Conservation (phyloP, 2,113 vertebrate species). For the Fulmarus glacialis region DNA sequence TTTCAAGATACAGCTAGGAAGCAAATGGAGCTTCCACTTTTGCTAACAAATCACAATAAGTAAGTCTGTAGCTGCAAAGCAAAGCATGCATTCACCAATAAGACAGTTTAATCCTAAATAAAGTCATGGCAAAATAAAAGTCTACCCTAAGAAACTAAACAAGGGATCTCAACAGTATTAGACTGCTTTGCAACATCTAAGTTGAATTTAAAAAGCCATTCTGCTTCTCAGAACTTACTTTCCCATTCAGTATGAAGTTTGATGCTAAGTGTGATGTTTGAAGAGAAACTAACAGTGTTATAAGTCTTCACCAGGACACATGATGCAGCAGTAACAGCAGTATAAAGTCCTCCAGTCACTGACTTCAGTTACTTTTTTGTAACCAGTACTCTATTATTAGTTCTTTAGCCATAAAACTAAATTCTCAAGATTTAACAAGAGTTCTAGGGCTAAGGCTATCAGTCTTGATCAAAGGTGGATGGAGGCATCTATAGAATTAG, state of each 20-base stretch:
- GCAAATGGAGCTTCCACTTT: not conserved
- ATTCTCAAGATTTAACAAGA: not conserved
- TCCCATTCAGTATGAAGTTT: not conserved
- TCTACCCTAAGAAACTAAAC: not conserved
- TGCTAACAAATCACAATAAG: not conserved
- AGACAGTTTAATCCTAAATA: not conserved
- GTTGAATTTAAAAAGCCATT: not conserved
- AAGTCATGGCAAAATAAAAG: not conserved
- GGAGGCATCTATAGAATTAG: not conserved
- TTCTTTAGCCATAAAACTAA: constrained; percentile 22
- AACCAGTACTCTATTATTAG: not conserved
- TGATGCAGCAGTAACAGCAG: not conserved
- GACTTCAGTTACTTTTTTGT: not conserved
- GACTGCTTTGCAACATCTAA: not conserved
- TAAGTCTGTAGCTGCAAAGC: not conserved
- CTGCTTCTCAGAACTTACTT: not conserved
- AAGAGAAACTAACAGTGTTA: not conserved
- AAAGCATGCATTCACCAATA: not conserved
- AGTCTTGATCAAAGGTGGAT: not conserved
- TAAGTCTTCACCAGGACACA: not conserved
- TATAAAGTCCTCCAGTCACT: not conserved
- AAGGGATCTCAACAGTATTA: not conserved
- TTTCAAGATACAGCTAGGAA: not conserved
- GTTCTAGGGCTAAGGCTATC: not conserved
- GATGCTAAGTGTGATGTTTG: not conserved